Percentiles rank a stretch among this genome's conserved stretches.
phyloP scores from a whole-genome alignment of 2,113 vertebrate species.

The Sinocyclocheilus anshuiensis region DNA sequence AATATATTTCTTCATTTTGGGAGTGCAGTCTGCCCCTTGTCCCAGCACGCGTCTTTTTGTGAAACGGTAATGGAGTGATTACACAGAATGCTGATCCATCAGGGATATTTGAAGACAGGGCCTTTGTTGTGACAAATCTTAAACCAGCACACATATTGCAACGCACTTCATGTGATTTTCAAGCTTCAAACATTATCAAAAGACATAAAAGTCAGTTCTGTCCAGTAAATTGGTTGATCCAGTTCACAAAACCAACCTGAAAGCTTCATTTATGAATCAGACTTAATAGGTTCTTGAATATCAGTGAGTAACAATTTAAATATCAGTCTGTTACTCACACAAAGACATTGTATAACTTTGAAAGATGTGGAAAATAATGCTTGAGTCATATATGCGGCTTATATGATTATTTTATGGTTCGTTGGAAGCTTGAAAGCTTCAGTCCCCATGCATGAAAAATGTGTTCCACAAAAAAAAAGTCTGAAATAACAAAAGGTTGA shows the following conservation, averaged over 20 bases:
- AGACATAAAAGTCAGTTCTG: neutral
- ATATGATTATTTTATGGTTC: neutral
- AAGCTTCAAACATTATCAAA: too few relatives aligned
- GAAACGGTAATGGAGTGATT: slow-evolving; percentile 40
- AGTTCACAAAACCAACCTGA: neutral
- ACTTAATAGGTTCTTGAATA: neutral
- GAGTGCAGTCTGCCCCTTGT: slow-evolving; percentile 11
- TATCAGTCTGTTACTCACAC: neutral
- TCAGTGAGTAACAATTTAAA: neutral
- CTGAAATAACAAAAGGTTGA: neutral
- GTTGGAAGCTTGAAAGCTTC: neutral
- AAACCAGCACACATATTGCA: slow-evolving; percentile 25
- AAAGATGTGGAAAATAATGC: neutral
- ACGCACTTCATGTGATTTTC: neutral
- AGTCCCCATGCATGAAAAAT: neutral
- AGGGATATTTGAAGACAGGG: slow-evolving; percentile 29
- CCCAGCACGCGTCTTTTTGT: slow-evolving; percentile 12
- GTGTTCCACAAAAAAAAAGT: neutral
- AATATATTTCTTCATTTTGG: slow-evolving; percentile 33
- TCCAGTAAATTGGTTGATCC: too few relatives aligned
- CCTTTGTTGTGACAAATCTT: slow-evolving; percentile 33
- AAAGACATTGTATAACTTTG: neutral
- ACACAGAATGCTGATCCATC: slow-evolving; percentile 44
- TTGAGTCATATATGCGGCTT: neutral
- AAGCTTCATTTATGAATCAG: too few relatives aligned